Base-by-base conservation (phyloP, 2,113 vertebrate species). In the Urocolius indicus region DNA sequence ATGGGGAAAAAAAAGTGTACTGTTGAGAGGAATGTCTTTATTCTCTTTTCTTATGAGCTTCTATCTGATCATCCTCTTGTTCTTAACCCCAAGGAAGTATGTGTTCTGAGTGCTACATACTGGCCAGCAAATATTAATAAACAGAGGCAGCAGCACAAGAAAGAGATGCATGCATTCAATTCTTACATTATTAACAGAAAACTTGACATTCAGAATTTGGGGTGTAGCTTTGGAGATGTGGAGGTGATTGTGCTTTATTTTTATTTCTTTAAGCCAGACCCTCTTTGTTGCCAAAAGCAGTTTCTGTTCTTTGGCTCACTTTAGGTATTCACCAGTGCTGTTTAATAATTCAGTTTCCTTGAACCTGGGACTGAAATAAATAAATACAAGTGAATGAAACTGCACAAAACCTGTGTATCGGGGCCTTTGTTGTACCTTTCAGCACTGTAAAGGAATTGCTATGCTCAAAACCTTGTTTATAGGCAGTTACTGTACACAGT, bases 311-410 rank as follows among this genome's bases (percentile, higher is more conserved):
- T 84, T 52, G 75, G 20, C 15, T 95, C 26, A 32, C n/a, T 81
- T 91, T 19, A 76, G n/a, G 27, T 34, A 87, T 85, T 91, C 54
- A 74, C 6, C 27, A 65, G 23, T 5, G 6, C 13, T 68, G 32
- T 84, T 90, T 83, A 77, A 90, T 81, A 84, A 90, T 91, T 96
- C 51, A 66, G 10, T 84, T 84, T 74, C 23, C 34, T 48, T 93
- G 59, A 89, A 63, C 5, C 41, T 71, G 38, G 13, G 32, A 69
- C 32, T 48, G 2, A 61, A 55, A 55, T 45, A 43, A 80, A 34
- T 52, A 80, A 48, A 32, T 18, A 12, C 9, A 75, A 29, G 17
- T 34, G 48, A 92, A 58, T 45, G n/a, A 17, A 48, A 66, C 4
- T 32, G 30, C 57, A 41, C 20, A 52, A 48, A 78, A 54, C 4